phyloP scores from a whole-genome alignment of 1,140 invertebrate genomes.

The Polypedilum pembai region DNA sequence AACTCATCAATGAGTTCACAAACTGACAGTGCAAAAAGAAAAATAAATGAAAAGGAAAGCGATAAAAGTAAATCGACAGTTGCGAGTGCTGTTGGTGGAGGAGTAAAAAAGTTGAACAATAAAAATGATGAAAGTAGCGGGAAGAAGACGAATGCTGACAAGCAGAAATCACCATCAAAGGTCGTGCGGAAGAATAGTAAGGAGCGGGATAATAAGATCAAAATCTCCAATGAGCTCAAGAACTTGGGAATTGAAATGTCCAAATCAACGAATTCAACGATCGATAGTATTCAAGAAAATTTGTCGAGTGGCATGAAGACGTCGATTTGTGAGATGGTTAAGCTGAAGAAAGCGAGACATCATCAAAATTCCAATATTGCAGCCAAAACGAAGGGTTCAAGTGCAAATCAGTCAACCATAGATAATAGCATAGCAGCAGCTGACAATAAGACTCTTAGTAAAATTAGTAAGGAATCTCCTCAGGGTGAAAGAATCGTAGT shows the following conservation, averaged over 20 bases:
- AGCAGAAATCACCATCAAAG: conserved; percentile 33
- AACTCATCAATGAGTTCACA: not conserved
- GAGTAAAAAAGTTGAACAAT: conserved; percentile 31
- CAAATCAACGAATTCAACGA: conserved; percentile 42
- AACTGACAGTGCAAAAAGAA: not conserved
- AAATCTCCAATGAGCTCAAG: conserved; percentile 39
- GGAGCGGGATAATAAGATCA: conserved; percentile 41
- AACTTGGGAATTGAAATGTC: conserved; percentile 35
- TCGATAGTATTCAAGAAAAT: conserved; percentile 39
- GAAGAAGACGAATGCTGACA: conserved; percentile 34
- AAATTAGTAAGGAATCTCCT: conserved; percentile 2
- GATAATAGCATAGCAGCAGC: conserved; percentile 36
- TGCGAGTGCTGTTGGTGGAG: not conserved
- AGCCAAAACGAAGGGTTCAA: conserved; percentile 27
- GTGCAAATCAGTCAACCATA: not conserved
- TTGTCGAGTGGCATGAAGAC: conserved; percentile 36
- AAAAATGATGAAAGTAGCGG: conserved; percentile 30
- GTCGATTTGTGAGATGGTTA: conserved; percentile 33
- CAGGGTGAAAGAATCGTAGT: not conserved
- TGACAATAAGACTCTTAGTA: not conserved
- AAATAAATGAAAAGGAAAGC: not conserved
- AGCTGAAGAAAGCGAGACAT: conserved; percentile 36
- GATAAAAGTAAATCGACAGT: conserved; percentile 1
- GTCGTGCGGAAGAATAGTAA: conserved; percentile 41
- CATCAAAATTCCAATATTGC: conserved; percentile 38